Evolutionary conservation across 2,113 vertebrate genomes (phyloP), one percentile per base, ranked within the genome.

Genomic region (Rhodinocichla rosea): DNA sequence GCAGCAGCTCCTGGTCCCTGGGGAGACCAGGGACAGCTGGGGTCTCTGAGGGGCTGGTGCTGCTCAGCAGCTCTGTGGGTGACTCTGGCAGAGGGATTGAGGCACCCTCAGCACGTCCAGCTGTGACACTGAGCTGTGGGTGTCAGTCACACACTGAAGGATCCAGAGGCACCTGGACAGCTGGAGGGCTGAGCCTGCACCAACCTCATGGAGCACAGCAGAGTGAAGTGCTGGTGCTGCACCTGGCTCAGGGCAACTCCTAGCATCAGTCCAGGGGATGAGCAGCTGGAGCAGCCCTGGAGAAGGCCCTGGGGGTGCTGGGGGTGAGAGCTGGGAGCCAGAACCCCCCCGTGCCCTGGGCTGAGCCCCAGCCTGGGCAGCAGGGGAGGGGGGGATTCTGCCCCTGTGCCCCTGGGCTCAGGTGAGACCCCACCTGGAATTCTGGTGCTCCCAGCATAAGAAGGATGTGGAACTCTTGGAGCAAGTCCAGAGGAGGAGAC

Each of bases 261-360:
- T 1, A 1, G 60, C n/a, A 40, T 56, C 4, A 7, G 0, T 26
- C 30, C 42, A 57, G 30, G 10, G 23, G 12, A 12, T 40, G 60
- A 65, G 69, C 49, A 55, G 57, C 18, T 33, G 68, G 33, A 50
- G 37, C 62, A 76, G 71, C 53, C 52, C 44, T 76, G 71, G n/a
- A 76, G 63, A 49, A 60, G 45, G 37, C 23, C 23, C 59, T 74
- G 64, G 14, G 74, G 45, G 33, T 45, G 47, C 42, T 74, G 55
- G 14, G 64, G 47, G 33, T 62, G 55, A 30, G 64, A 39, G 33
- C 73, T 87, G 53, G 33, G 18, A 39, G 11, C 33, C 55, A 70
- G 47, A 53, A 39, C 8, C 20, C 28, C 27, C 10, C 56, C 0
- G 1, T 62, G 47, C 30, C 40, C 67, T 80, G 68, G 22, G 59